Percentiles rank a stretch among this genome's conserved stretches.
phyloP scores from a whole-genome alignment of 2,888 invertebrate genomes.

The Callyntrura guangdongensis region DNA sequence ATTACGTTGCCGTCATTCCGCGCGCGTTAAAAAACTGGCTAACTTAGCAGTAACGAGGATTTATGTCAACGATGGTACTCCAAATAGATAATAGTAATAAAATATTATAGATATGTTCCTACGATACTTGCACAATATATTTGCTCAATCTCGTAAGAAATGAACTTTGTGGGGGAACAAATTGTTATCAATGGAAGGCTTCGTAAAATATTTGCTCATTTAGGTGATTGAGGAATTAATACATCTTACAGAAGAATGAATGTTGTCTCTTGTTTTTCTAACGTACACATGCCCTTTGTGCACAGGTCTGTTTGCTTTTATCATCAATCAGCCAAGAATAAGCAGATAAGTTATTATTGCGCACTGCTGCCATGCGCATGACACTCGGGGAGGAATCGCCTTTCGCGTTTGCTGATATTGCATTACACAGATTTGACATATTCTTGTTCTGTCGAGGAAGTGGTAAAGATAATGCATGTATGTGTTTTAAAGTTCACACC shows the following conservation, averaged over 20 bases:
- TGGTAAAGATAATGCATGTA: slow-evolving; percentile 32
- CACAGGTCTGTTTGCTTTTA: not conserved
- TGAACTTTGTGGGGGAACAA: not conserved
- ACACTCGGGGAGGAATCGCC: too few species aligned
- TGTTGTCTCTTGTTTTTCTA: too few species aligned
- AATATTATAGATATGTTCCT: not conserved
- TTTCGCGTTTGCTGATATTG: not conserved
- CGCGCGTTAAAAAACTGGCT: not conserved
- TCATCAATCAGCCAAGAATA: not conserved
- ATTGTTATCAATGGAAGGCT: not conserved
- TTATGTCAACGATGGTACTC: slow-evolving; percentile 16
- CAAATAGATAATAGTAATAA: slow-evolving; percentile 7
- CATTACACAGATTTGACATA: not conserved
- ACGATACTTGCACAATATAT: not conserved
- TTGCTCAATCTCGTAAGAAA: not conserved
- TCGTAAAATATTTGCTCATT: not conserved
- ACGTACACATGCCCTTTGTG: not conserved
- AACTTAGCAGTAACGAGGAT: not conserved
- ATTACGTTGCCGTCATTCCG: not conserved
- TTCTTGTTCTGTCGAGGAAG: not conserved
- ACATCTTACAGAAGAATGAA: too few species aligned
- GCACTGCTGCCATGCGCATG: not conserved
- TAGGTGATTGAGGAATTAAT: not conserved
- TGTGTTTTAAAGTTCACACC: slow-evolving; percentile 43
- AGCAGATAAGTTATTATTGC: slow-evolving; percentile 14